A percentile compares a stretch with the other conserved stretches of the same genome.
Evolutionary conservation across 1,140 invertebrate species (phyloP).

Genomic region (Drosophila asahinai): DNA sequence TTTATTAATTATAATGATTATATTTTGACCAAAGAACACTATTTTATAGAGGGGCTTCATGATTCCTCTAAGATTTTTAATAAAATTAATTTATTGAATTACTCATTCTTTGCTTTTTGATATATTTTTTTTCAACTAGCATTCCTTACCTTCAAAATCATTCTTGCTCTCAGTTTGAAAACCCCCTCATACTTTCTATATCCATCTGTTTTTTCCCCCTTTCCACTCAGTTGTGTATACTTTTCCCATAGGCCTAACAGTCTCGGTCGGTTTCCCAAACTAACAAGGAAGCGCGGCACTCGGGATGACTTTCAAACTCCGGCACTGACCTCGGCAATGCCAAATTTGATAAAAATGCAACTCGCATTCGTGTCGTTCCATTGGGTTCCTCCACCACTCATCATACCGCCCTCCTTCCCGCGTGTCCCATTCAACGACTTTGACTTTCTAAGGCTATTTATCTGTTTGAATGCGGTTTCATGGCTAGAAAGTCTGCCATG

Average conservation of each 20-base stretch:
- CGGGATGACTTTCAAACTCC: conserved; percentile 48
- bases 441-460: conserved; percentile 76
- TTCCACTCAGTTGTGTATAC: not conserved
- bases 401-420: not conserved
- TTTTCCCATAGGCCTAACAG: not conserved
- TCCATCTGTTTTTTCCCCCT: conserved; percentile 9
- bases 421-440: conserved; percentile 4
- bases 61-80: too few species aligned
- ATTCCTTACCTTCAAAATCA: conserved; percentile 41
- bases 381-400: conserved; percentile 6
- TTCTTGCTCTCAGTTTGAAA: conserved; percentile 17
- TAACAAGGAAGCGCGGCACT: conserved; percentile 42
- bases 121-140: not conserved
- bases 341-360: conserved; percentile 48
- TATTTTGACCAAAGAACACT: not conserved
- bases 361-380: conserved; percentile 31
- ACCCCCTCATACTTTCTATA: conserved; percentile 25
- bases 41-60: too few species aligned
- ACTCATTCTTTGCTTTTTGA: not conserved
- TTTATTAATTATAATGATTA: not conserved
- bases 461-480: conserved; percentile 49
- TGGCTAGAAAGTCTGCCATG: conserved; percentile 65
- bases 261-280: conserved; percentile 13
- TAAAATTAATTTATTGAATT: not conserved
- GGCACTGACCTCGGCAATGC: conserved; percentile 66